Evolutionary conservation across 2,888 invertebrate genomes (phyloP).

Genomic region (Drosophila yooni): DNA sequence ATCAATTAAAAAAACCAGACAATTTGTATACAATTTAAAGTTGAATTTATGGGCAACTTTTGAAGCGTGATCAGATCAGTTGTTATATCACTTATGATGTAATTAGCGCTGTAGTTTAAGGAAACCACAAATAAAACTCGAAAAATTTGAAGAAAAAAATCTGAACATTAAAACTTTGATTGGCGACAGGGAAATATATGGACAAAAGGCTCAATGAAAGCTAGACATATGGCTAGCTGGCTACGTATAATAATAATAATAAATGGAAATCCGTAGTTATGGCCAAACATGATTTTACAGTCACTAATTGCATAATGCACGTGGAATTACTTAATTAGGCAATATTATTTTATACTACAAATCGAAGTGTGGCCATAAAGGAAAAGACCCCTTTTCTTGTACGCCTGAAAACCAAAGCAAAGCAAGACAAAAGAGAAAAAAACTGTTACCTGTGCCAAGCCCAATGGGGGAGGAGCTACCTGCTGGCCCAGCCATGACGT

Average conservation of each 20-base stretch:
- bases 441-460: conserved; percentile 51
- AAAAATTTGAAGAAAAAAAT: conserved; percentile 39
- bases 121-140: conserved; percentile 41
- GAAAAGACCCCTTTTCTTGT: conserved; percentile 44
- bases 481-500: conserved; percentile 35
- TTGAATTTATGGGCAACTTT: conserved; percentile 23
- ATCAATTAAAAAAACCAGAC: neutral
- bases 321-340: conserved; percentile 77
- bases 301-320: conserved; percentile 77
- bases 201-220: conserved; percentile 43
- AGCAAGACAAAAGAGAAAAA: neutral
- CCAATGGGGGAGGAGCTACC: conserved; percentile 62
- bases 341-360: conserved; percentile 69
- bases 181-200: conserved; percentile 26
- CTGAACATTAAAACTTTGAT: conserved; percentile 56
- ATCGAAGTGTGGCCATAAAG: conserved; percentile 70
- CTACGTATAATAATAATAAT: conserved; percentile 21
- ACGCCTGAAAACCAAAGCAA: conserved; percentile 14
- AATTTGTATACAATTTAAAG: conserved; percentile 13
- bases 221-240: conserved; percentile 1
- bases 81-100: conserved; percentile 38
- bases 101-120: conserved; percentile 53
- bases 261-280: conserved; percentile 58
- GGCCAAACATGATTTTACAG: conserved; percentile 67
- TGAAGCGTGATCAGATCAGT: conserved; percentile 10